Base-by-base conservation (phyloP, 2,888 invertebrate genomes). In the Drosophila fulvimacula region DNA sequence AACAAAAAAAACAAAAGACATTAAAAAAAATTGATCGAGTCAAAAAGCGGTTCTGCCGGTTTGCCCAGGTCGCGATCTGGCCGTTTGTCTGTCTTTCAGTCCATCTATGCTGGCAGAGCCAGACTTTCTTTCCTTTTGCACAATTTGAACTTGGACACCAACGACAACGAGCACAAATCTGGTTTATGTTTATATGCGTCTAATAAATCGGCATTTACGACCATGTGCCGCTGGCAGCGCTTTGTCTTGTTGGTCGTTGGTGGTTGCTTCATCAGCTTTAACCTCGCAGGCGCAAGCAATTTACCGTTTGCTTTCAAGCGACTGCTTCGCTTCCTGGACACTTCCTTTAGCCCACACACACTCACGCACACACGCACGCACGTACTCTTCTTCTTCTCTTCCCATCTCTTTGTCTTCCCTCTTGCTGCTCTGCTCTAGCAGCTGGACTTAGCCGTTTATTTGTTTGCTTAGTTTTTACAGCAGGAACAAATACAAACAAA, bases 101-200 rank as follows among this genome's bases (percentile, higher is more conserved):
- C 44, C 11, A 42, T 24, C 24, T 62, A 30, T 13, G 55, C 64
- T 70, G 41, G 36, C 49, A 51, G 41, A 9, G 42, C 52, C 48
- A 36, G 71, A 74, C 77, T 79, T 80, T 86, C 84, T 82, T 86
- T 86, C 81, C 84, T 83, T 82, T 82, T 63, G 81, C 82, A 80
- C 79, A 79, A 78, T 85, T 84, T 85, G 85, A 85, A 86, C 85
- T 85, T 85, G 85, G 87, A 84, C 85, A 85, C 84, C 83, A 72
- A 57, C 65, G 57, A 59, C 69, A 66, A 59, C 65, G 39, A 66
- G 71, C 79, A 67, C 56, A 80, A 84, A 85, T 86, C 85, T 86
- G 87, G 85, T 85, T 85, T 86, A 85, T 65, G 64, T 67, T 70
- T 63, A 77, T 78, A 53, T 61, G 63, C 57, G 64, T 76, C 80